These are phyloP conservation scores for Boloria selene DNA, from an alignment of 2,888 invertebrate genomes.

Conservation along the genomic window DNA sequence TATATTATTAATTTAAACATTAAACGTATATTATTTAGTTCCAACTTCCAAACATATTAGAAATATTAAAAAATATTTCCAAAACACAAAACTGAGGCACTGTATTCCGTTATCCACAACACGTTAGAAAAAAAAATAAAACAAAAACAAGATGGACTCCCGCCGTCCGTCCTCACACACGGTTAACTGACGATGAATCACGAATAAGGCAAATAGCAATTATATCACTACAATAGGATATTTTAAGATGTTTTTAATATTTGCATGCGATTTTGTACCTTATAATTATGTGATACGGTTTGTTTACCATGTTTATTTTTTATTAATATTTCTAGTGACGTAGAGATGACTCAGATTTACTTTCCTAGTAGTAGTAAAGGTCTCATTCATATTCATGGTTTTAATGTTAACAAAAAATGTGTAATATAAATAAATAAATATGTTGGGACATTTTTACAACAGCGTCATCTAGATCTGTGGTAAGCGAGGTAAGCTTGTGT, in stretches of 20 bases:
- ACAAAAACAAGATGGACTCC: constrained; percentile 51
- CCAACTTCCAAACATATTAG: neutral
- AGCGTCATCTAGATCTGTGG: too few relatives aligned
- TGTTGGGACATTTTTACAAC: too few relatives aligned
- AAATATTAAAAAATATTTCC: neutral
- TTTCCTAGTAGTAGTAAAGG: constrained; percentile 25
- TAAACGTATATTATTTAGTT: neutral
- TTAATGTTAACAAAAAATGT: neutral
- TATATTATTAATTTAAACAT: neutral
- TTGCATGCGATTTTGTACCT: constrained; percentile 52
- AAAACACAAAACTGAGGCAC: constrained; percentile 49
- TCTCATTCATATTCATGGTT: constrained; percentile 16
- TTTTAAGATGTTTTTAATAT: constrained; percentile 46
- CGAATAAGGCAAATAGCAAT: constrained; percentile 77
- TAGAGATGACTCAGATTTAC: constrained; percentile 21
- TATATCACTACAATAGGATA: constrained; percentile 61
- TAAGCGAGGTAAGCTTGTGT: too few relatives aligned
- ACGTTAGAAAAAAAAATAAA: constrained; percentile 47
- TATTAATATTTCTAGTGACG: constrained; percentile 7
- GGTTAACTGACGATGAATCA: constrained; percentile 74
- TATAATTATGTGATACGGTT: constrained; percentile 46
- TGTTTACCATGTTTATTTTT: constrained; percentile 27
- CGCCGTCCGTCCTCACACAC: constrained; percentile 58
- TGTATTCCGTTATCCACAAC: constrained; percentile 15
- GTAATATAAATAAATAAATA: too few relatives aligned